phyloP scores from a whole-genome alignment of 2,888 invertebrate genomes.

The Nyleta sp. region DNA sequence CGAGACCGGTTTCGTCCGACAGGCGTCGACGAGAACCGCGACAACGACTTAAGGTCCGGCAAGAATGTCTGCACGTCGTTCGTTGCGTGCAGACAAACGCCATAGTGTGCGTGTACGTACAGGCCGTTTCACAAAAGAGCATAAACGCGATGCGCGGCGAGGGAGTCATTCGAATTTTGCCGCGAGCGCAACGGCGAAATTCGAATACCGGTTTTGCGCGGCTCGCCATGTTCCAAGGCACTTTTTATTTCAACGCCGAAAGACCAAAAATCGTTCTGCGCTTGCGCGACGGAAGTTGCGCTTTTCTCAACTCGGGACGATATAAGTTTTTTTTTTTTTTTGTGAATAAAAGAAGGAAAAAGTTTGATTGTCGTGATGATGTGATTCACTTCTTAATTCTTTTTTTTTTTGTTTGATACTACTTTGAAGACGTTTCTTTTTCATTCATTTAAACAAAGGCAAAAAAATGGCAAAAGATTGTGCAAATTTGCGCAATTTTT shows the following conservation, averaged over 20 bases:
- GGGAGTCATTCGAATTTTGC: constrained; percentile 65
- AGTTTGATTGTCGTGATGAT: too few species aligned
- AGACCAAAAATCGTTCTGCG: too few species aligned
- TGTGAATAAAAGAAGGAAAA: too few species aligned
- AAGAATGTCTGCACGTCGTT: constrained; percentile 66
- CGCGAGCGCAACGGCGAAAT: constrained; percentile 54
- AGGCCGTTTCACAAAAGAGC: constrained; percentile 62
- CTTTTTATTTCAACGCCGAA: neutral
- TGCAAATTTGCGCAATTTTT: too few species aligned
- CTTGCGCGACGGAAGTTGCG: too few species aligned
- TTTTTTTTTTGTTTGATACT: too few species aligned
- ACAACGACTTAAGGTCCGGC: constrained; percentile 65
- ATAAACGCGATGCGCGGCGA: constrained; percentile 54
- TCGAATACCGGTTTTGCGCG: constrained; percentile 61
- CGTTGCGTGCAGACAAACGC: constrained; percentile 66
- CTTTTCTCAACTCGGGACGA: too few species aligned
- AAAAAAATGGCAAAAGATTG: too few species aligned
- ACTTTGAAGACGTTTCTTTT: too few species aligned
- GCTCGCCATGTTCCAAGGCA: neutral
- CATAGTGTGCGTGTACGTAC: constrained; percentile 54
- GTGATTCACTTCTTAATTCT: too few species aligned
- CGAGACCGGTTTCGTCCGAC: constrained; percentile 67
- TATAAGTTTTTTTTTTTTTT: too few species aligned
- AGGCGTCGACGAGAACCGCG: constrained; percentile 67
- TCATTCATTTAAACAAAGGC: too few species aligned